Evolutionary conservation across 2,797 vertebrate genomes (phyloP).

Genomic region (Amblyraja radiata): DNA sequence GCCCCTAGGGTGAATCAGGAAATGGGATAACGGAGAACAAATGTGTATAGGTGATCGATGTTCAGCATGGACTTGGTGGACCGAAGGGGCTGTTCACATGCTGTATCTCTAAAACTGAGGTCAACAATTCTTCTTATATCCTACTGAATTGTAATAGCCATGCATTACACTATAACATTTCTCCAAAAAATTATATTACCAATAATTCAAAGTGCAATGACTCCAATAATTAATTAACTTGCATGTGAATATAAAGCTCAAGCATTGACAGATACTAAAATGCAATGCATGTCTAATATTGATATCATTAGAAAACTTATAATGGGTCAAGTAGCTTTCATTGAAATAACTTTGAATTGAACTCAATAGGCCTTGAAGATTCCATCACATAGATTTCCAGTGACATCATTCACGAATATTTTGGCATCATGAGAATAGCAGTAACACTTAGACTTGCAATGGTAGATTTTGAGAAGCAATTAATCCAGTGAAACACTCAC

Average conservation of each 20-base stretch:
- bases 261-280: background rate
- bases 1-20: too few relatives aligned
- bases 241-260: background rate
- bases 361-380: background rate
- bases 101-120: too few relatives aligned
- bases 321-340: background rate
- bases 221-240: background rate
- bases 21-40: too few relatives aligned
- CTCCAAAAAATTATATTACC: background rate
- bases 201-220: background rate
- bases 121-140: background rate
- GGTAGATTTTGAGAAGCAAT: background rate
- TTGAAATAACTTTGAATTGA: background rate
- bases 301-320: background rate
- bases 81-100: too few relatives aligned
- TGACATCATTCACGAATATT: background rate
- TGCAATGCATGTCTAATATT: background rate
- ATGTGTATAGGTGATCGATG: too few relatives aligned
- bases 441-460: background rate
- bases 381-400: background rate
- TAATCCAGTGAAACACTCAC: background rate
- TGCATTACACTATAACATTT: background rate
- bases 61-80: too few relatives aligned
- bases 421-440: background rate
- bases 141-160: background rate